Evolutionary conservation across 2,797 vertebrate genomes (phyloP), one percentile per base, ranked within the genome.

Genomic region (Pseudochromis fuscus): DNA sequence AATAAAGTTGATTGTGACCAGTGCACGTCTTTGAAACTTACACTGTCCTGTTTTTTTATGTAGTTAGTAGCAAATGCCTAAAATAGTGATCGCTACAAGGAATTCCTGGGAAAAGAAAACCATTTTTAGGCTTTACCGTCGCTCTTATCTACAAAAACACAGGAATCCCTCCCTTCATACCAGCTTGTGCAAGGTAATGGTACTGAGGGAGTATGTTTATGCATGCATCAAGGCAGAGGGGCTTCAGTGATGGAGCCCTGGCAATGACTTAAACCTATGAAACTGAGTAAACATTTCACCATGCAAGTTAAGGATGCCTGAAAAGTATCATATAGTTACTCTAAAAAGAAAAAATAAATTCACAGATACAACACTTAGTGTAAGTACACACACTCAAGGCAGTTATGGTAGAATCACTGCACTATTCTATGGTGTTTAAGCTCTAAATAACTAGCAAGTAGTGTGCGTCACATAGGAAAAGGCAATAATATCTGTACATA

Each of bases 101-200:
- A 55, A 52, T 65, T 59, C 24, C 55, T 46, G 8, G 53, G 28
- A 55, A 40, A 18, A 48, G n/a, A 9, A 9, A 28, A 46, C 19
- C 9, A 67, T 37, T 16, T 37, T 63, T 24, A 35, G 28, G 57
- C 7, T 80, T 87, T 65, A 44, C 21, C n/a, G 27, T 75, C 50
- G 25, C 35, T 59, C 64, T 57, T 72, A 81, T 85, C 66, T 60
- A 33, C 45, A 72, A 56, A 85, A 72, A 44, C 40, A 79, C n/a
- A 74, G 44, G 61, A 84, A 79, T 87, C 46, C 30, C 62, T 79
- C 31, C 50, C 72, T 77, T 49, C 45, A 77, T 33, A 81, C 78
- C 59, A 81, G 72, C 49, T 13, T 79, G 55, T 81, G 65, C 63
- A 77, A 13, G 64, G 50, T 66, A 53, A 68, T 76, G 76, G 73